Evolutionary conservation across 2,113 vertebrate species (phyloP), one percentile per base, ranked within the genome.

Genomic region (Pristiophorus japonicus): DNA sequence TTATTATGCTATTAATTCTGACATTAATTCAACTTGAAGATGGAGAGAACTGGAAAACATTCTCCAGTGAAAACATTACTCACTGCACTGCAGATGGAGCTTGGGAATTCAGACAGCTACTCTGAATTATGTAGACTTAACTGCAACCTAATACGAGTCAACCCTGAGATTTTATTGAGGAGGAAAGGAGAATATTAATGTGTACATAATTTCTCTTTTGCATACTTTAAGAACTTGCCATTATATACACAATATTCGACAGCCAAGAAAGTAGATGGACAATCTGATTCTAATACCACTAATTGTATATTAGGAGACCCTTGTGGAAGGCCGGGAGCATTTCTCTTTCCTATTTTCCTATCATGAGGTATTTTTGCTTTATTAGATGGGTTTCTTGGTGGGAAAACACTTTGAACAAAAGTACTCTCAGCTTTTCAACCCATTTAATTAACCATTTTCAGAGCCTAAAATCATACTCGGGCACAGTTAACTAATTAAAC

Each of bases 21-120:
- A 47, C 63, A 94, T 67, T 62, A 91, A 34, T 90, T 90, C 87
- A 91, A 63, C 34, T 63, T 70, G 38, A 94, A 47, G 65, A 70
- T 70, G 34, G 65, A 67, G 34, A 30, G 63, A 66, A 42, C 20
- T 66, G 51, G 47, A 66, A 93, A 93, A 66, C n/a, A 93, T 93
- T 65, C 38, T 20, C 90, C 18, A 24, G 59, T 65, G 91, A 94
- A 70, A 63, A 70, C 22, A 27, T 90, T 70, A 94, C 38, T 94
- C 92, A 94, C 66, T 47, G 38, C 30, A 47, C 8, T 67, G 63
- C 63, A 94, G 65, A 47, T 66, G 91, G 63, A 94, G 63, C 91
- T 65, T 47, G 20, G 66, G 92, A 94, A 94, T 70, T 42, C 65
- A 70, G 65, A 38, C 27, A 42, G 62, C 38, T 94, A 47, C 42